Evolutionary conservation across 2,113 vertebrate species (phyloP), one percentile per base, ranked within the genome.

Genomic region (Oryzias javanicus): DNA sequence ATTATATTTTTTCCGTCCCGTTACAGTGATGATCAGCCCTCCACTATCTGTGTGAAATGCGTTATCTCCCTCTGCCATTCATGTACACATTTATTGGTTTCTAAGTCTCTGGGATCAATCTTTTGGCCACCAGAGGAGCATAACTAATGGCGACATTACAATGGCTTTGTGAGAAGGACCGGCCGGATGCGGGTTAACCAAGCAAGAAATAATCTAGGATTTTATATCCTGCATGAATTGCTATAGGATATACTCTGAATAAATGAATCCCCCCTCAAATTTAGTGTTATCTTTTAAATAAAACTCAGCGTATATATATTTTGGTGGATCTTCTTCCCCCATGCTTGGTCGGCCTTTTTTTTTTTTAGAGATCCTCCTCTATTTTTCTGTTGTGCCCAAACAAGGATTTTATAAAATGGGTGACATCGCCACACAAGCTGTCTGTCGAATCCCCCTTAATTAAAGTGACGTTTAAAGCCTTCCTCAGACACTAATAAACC

Each of bases 401-500:
- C 89, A 90, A 88, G 89, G 89, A 89, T 89, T 89, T 90, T 85
- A 88, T 77, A 89, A 91, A 93, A 87, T 48, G 86, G 87, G 81
- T 93, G 90, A 93, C 92, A 92, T 88, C 87, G 92, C 90, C 91
- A 92, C 91, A 93, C 90, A 91, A 91, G 91, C 89, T 90, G 90
- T 91, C 86, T 86, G 75, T 80, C 73, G 92, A 92, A 94, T 93
- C 89, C 92, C 89, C 88, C 89, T 92, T 94, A 94, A 94, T 95
- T 94, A 94, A 94, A 91, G 89, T 90, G 87, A 91, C 90, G 91
- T 92, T 89, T 89, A 88, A 88, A 90, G 89, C 87, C 86, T 92
- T 89, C 87, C 88, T 89, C 87, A 84, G 91, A 91, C 91, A 91
- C 93, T 94, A 93, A 77, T 88, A 91, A 94, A 91, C 90, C 92